Conservation (phyloP, 2,113 vertebrate genomes). For the Nothobranchius furzeri region DNA sequence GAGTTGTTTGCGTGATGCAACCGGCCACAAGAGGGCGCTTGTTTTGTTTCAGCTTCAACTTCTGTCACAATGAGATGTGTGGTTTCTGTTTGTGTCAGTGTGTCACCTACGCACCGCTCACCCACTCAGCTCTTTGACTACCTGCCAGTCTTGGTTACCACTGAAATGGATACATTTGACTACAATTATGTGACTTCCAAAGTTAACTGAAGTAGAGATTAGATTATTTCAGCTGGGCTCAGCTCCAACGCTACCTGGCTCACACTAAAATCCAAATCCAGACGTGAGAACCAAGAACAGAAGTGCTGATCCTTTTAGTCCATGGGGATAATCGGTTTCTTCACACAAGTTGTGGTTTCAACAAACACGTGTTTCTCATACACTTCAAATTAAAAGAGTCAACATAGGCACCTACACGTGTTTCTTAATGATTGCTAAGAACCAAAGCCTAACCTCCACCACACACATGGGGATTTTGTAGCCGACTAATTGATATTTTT, state of each 20-base stretch:
- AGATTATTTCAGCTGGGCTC: not conserved
- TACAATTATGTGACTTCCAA: too few species aligned
- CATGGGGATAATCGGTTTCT: conserved; percentile 47
- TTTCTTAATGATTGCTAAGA: conserved; percentile 30
- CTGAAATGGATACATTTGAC: too few species aligned
- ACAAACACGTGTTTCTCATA: conserved; percentile 58
- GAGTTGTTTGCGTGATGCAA: too few species aligned
- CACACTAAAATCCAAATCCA: conserved; percentile 26
- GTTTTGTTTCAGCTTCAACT: too few species aligned
- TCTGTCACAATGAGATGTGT: too few species aligned
- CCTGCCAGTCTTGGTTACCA: too few species aligned
- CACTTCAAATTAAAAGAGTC: conserved; percentile 17
- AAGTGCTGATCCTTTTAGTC: conserved; percentile 46
- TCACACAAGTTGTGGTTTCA: conserved; percentile 42
- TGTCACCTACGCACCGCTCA: too few species aligned
- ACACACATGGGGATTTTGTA: conserved; percentile 41
- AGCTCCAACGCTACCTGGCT: conserved; percentile 4
- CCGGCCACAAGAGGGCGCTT: too few species aligned
- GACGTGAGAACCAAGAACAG: conserved; percentile 31
- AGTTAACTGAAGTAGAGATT: too few species aligned
- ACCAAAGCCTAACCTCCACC: conserved; percentile 42
- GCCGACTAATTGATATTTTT: conserved; percentile 75
- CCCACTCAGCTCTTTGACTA: too few species aligned
- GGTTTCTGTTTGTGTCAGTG: too few species aligned
- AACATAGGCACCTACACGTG: conserved; percentile 40